These are phyloP conservation scores for Equus przewalskii DNA, from an alignment of 2,113 vertebrate species.

Conservation along the genomic window DNA sequence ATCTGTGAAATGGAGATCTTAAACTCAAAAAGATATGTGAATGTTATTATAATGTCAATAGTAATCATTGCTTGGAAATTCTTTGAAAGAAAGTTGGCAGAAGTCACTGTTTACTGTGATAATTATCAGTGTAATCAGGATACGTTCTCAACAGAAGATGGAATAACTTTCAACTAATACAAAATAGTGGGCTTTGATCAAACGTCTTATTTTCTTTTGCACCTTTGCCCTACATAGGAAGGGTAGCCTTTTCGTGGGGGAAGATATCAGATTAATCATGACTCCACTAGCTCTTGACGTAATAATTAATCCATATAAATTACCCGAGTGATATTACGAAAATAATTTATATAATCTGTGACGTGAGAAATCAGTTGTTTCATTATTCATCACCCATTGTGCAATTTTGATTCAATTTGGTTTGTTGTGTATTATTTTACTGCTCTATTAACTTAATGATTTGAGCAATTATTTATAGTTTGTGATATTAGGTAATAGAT, in stretches of 20 bases:
- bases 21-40: neutral
- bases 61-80: conserved; percentile 22
- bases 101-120: neutral
- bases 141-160: neutral
- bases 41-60: neutral
- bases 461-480: conserved; percentile 78
- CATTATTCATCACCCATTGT: conserved; percentile 73
- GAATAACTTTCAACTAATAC: neutral
- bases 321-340: conserved; percentile 72
- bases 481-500: conserved; percentile 78
- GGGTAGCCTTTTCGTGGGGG: neutral
- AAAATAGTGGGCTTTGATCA: neutral
- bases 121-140: neutral
- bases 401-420: conserved; percentile 80
- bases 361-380: conserved; percentile 79
- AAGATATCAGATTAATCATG: conserved; percentile 62
- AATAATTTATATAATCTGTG: conserved; percentile 77
- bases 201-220: conserved; percentile 26
- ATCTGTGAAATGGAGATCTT: conserved; percentile 1
- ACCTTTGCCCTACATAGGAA: conserved; percentile 35
- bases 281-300: conserved; percentile 63
- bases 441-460: conserved; percentile 81
- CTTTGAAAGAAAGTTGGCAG: conserved; percentile 27
- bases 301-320: conserved; percentile 78
- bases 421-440: conserved; percentile 80